phyloP scores from a whole-genome alignment of 2,113 vertebrate genomes.

The Chaetodon auriga region DNA sequence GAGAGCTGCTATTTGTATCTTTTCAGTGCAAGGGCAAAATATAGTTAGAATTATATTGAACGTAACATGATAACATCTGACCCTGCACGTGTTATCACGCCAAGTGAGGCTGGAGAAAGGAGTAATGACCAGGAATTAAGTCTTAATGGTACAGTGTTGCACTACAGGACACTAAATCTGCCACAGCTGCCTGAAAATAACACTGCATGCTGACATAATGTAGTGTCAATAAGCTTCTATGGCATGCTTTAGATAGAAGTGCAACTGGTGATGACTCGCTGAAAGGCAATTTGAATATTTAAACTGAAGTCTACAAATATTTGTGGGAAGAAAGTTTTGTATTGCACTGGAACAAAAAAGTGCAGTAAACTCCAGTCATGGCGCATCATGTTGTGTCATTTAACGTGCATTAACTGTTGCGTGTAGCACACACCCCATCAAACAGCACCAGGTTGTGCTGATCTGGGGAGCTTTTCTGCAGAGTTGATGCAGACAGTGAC shows the following conservation, averaged over 20 bases:
- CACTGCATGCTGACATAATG: background rate
- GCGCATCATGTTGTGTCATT: background rate
- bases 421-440: background rate
- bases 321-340: background rate
- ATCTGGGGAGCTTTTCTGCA: background rate
- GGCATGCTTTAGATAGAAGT: background rate
- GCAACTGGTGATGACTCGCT: background rate
- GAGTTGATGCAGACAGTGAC: background rate
- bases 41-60: conserved; percentile 24
- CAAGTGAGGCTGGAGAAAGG: conserved; percentile 18
- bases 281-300: conserved; percentile 3
- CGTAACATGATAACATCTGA: conserved; percentile 48
- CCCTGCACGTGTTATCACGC: conserved; percentile 46
- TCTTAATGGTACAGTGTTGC: conserved; percentile 2
- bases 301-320: background rate
- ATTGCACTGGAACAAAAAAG: background rate
- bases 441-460: background rate
- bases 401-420: background rate
- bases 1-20: conserved; percentile 49
- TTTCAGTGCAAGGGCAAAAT: conserved; percentile 23
- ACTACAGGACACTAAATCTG: background rate
- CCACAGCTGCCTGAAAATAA: conserved; percentile 2
- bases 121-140: background rate
- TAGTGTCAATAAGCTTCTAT: background rate
- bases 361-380: background rate